Base-by-base conservation (phyloP, 1,140 invertebrate species). In the Tetragnatha versicolor region DNA sequence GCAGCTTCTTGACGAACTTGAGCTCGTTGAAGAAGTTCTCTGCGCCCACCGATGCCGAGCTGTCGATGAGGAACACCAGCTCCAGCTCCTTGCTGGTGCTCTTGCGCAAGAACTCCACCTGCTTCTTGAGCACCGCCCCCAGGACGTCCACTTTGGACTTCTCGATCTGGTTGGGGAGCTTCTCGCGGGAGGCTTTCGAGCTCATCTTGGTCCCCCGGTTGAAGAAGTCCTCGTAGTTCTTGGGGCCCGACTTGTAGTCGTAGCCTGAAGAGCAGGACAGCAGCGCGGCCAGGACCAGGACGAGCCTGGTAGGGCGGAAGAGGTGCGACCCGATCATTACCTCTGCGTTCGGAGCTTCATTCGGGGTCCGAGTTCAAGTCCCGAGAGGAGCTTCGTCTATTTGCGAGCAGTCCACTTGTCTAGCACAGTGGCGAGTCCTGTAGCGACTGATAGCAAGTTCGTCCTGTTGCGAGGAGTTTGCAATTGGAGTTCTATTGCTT, bases 1-100 rank as follows among this genome's bases (percentile, higher is more conserved):
- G 81, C 1, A 93, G 84, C 83, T 91, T 91, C 80, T 89, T 89
- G 3, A 92, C 91, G 83, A 93, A 92, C 81, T 89, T 91, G 37
- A 92, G 83, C 84, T 92, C 91, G 80, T 90, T 90, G 73, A 86
- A 85, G 84, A 92, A 93, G 84, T 92, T 91, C 3, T 88, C 85
- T 53, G 86, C 84, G 2, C 91, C 91, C 2, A 92, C 90, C 60
- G 89, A 91, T 0, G 89, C 89, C 2, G 91, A 92, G 27, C 89
- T 89, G 83, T 92, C 91, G 9, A 93, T 89, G 17, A 92, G 85
- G 82, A 93, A 92, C 5, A 92, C 87, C 17, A 92, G 83, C 82
- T 93, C 91, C 51, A 91, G 84, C 83, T 89, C 81, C 55, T 84
- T 84, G 80, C 85, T 85, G 22, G 82, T 80, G 6, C 84, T 66